Evolutionary conservation across 2,888 invertebrate genomes (phyloP), one percentile per base, ranked within the genome.

Genomic region (Alitta virens): DNA sequence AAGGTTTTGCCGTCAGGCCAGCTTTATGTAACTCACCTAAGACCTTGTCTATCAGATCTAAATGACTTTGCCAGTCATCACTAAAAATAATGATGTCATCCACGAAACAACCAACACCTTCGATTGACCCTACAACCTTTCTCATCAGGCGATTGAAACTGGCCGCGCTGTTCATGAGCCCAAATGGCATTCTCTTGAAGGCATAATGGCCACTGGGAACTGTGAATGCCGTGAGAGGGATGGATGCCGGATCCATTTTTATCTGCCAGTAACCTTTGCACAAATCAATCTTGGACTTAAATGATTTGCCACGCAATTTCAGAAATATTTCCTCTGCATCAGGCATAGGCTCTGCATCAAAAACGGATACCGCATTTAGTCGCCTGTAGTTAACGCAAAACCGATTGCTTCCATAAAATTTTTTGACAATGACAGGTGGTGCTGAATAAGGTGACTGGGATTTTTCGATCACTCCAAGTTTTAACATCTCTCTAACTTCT

Each of bases 1-100:
- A 56, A 12, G 54, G 16, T 18, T 62, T 65, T 26, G 65, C 62
- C 1, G 52, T 33, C 24, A 70, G 46, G 49, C 60, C 60, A 46
- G 55, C 33, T 23, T 63, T 62, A 16, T 52, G n/a, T n/a, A 65
- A n/a, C n/a, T 53, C 33, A 42, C 60, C 16, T 16, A 67, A 67
- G 33, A 67, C 49, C 42, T 24, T 27, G 9, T 50, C n/a, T 14
- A 68, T 51, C 26, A 69, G 56, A 23, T 63, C 24, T 3, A 33
- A 9, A 40, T 40, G 40, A 12, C 16, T 16, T 12, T 12, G 9
- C 40, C 40, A 40, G 9, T 9, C 16, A 40, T 40, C 40, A 40
- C 16, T 40, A 40, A 12, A 16, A 9, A 40, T 9, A 40, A 9
- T 12, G 16, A 40, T 16, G 16, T 40, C 40, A 40, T 40, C 40